Evolutionary conservation across 1,140 invertebrate species (phyloP), one percentile per base, ranked within the genome.

Genomic region (Neoseiulus cucumeris): DNA sequence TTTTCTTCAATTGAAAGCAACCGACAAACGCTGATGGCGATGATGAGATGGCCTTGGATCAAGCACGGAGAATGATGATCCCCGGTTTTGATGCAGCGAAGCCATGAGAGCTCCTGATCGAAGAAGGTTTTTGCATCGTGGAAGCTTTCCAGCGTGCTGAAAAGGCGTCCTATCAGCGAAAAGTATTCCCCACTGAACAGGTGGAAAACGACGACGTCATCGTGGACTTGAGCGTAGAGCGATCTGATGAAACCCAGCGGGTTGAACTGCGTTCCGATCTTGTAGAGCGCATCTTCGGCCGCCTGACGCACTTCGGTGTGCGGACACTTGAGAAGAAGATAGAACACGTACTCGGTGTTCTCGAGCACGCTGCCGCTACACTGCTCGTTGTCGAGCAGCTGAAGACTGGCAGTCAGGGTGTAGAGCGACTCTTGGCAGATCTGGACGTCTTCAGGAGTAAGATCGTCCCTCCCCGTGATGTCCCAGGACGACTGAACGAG

Each of bases 11-110:
- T 30, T n/a, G 47, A 66, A 14, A 39, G n/a, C 20, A 66, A 20
- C 14, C n/a, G 65, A 65, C 30, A 66, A 17, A 66, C 47, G 18
- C 39, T 44, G 25, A 41, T 44, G 17, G 65, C 51, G 45, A 66
- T 28, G n/a, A 55, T 66, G 2, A 59, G 22, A 33, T 59, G 51
- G 22, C 51, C 51, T 25, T 59, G 25, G 4, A 25, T 59, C 22
- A 59, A 33, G 6, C 33, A 17, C 22, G 51, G 51, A 1, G 51
- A 33, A 12, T 25, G 51, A 6, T 18, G 18, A 5, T 59, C 22
- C 4, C 33, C 33, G 4, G 25, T 33, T 20, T 59, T 59, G 14
- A 33, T 33, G 25, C 25, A 12, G 25, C 51, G 51, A 6, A 59
- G 51, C 51, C 51, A 59, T 14, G 51, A 59, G 22, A 59, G 51